Base-by-base conservation (phyloP, 2,797 vertebrate genomes). In the Brachyrhaphis roseni region DNA sequence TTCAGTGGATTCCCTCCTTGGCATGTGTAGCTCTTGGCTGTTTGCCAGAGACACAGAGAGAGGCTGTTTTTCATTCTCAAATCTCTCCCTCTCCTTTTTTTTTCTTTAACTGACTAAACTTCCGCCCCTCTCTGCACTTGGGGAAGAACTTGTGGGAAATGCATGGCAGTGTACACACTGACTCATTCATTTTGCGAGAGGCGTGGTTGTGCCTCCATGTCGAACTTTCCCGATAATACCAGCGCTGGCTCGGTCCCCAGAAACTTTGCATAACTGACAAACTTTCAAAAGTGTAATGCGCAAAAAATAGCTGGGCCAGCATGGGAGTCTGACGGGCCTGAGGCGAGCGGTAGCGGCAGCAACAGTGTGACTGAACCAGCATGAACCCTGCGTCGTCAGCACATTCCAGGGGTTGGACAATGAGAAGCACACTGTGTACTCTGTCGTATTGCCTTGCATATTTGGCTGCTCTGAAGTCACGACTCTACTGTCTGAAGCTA, bases 391-490 rank as follows among this genome's bases (percentile, higher is more conserved):
- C 93, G 4, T 87, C 84, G 92, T 95, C 93, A 93, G 95, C 95
- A 94, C 93, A 95, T 95, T 95, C 93, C 93, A 87, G 88, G 88
- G 88, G 90, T 89, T 90, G 90, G 92, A 94, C 93, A 95, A 93
- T 94, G 91, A 94, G 90, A 84, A 93, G 93, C 93, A 94, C 94
- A 94, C 90, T 90, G 90, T 95, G 93, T 94, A 88, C 94, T 91
- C 87, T 84, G 89, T 91, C 80, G 81, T 80, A 86, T 82, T 88
- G 92, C 91, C 89, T 75, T 92, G 87, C 91, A 92, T 88, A 80
- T 89, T 87, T 83, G 87, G 74, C 87, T 90, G 82, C 73, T 85
- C 78, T 80, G 78, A 64, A 81, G 84, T 82, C 89, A 87, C 81
- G 72, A 64, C 73, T 85, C 62, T 15, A 81, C 83, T 84, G 84